Base-by-base conservation (phyloP, 2,888 invertebrate species). In the Hirtodrosophila trivittata region DNA sequence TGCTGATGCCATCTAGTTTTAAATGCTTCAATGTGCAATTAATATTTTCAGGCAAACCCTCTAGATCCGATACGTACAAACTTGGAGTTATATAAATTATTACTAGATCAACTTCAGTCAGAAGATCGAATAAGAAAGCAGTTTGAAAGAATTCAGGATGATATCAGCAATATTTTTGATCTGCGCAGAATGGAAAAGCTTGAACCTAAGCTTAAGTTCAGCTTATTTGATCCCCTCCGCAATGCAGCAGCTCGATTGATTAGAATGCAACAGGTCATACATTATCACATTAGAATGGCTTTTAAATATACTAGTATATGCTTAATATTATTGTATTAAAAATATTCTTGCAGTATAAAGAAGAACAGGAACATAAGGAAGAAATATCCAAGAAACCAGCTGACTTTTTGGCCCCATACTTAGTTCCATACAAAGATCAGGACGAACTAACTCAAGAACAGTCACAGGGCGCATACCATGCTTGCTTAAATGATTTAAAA, bases 401-500 rank as follows among this genome's bases (percentile, higher is more conserved):
- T 0, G 93, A 94, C 80, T 93, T 92, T 70, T 84, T 94, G 33
- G 91, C 92, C 5, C 93, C 94, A 0, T 94, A 94, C 81, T 76
- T 94, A 39, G 92, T 92, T 1, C 90, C 91, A 14, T 89, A 92
- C 13, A 91, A 77, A 42, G 39, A 81, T 32, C 69, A 86, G 42
- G 69, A 59, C 0, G 54, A 59, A 4, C 71, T 89, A 0, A 87
- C 86, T 0, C 65, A 60, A 2, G 75, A 86, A 0, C 89, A 90
- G 63, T 89, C 91, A 0, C 56, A 75, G 65, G 55, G 49, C 1
- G 88, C 87, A 0, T 90, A 87, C 41, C 81, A 89, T 39, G 73
- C 86, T 4, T 95, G 95, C 64, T 89, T 96, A 35, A 92, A 91
- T 47, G 95, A 95, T 84, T 94, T 95, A 73, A 94, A 94, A 78